Base-by-base conservation (phyloP, 2,888 invertebrate species). In the Teleiodes luculella region DNA sequence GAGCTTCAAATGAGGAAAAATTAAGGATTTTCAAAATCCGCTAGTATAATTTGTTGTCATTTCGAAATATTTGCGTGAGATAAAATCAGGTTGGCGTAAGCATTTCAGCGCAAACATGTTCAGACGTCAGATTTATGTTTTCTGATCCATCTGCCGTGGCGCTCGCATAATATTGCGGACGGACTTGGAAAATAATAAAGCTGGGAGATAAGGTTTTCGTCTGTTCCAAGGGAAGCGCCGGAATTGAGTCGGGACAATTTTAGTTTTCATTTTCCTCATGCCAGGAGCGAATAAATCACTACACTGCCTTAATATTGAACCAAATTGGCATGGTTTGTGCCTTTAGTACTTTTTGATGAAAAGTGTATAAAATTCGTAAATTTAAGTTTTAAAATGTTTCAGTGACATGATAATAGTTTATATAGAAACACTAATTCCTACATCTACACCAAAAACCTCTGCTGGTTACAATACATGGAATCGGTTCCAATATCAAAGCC, bases 121-220 rank as follows among this genome's bases (percentile, higher is more conserved):
- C 78, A 84, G 80, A 80, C 76, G 72, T 78, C 75, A 81, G 81
- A 86, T 86, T 86, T 86, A 83, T 84, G 82, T 83, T 79, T 83
- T 80, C 81, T 83, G 83, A 85, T 86, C 83, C 82, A 82, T 85
- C 84, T 80, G 79, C 78, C 77, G 73, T 76, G 71, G 74, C 75
- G 76, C 76, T 83, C 78, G 83, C 80, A 82, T 86, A 85, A 86
- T 86, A 85, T 83, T 83, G 83, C 76, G 78, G 80, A 76, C 79
- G 74, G 78, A 80, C 83, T 83, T 72, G 82, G 76, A 80, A 83
- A 84, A 86, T 85, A 87, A 85, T 86, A 86, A 84, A 77, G 72
- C 75, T 61, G 66, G 65, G 73, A 81, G 77, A 83, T 82, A 85
- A 84, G 80, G 75, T 79, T 82, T 80, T 82, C 77, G 75, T 80